Base-by-base conservation (phyloP, 2,888 invertebrate species). In the Tipula lateralis region DNA sequence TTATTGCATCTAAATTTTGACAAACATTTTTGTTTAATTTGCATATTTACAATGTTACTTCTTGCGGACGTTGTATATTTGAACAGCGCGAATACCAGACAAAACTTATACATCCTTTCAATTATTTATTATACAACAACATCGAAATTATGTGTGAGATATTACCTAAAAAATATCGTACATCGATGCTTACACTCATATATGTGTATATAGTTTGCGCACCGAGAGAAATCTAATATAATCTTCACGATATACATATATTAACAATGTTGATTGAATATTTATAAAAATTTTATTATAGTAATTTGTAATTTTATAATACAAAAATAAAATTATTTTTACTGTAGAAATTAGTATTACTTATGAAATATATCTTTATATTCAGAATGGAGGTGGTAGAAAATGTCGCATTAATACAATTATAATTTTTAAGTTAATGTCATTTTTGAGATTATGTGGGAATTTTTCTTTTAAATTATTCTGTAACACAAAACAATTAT, bases 61-160 rank as follows among this genome's bases (percentile, higher is more conserved):
- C 66, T 66, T 66, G 66, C 66, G 66, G 66, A 66, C 66, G 66
- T 66, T 66, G 66, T 66, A 44, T 44, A 66, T 66, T 66, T 66
- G 66, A 66, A 50, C 16, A 13, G 39, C 13, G 39, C 13, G 39
- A 39, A 44, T 44, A 44, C 24, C 24, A 66, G 66, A 66, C 66
- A 19, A 19, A 66, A 66, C 66, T 24, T 66, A 66, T 44, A 66
- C 66, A 66, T 66, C 66, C 66, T 66, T 66, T 24, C 9, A 50
- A 19, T 50, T 50, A 66, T 66, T 66, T 24, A 66, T 24, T 66
- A 66, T 44, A 44, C 16, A 44, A n/a, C 44, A 44, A 9, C 24
- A 7, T 66, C 9, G 19, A 66, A n/a, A 66, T 66, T 66, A 24
- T 24, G 12, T 66, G 66, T 66, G 24, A 66, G 66, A 66, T 24